Evolutionary conservation across 1,140 invertebrate genomes (phyloP), one percentile per base, ranked within the genome.

Genomic region (Temnothorax nylanderi): DNA sequence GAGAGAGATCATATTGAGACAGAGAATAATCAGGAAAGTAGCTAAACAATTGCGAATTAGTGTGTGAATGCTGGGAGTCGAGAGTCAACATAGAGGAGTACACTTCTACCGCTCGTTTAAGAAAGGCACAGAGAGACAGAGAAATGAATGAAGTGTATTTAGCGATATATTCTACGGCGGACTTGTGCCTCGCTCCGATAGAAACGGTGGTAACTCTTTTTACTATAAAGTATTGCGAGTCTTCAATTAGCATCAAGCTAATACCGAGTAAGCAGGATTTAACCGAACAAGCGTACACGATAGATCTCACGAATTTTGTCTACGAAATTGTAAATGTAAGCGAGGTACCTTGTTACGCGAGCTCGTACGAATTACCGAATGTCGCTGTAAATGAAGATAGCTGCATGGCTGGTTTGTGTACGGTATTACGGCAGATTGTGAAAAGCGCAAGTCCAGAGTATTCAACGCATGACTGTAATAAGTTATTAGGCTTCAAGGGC

Each of bases 401-500:
- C n/a, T 96, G 96, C 65, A 96, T 97, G 62, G 97, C 97, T 18
- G 97, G 97, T 10, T 93, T 97, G 8, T 97, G 97, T 93, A 96
- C 96, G 2, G 97, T 97, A 21, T 95, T 97, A 64, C 95, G 97
- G 8, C 96, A 97, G 90, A 96, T 98, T 5, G 95, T 97, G 56
- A 96, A 96, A 92, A 93, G 91, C 69, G 90, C 77, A 4, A 26
- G 76, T 1, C 0, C 75, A 3, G 37, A 89, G n/a, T 10, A 76
- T 58, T 91, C 91, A 6, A 34, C 72, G 1, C 92, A 95, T 76
- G 93, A 96, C 67, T 95, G 96, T 21, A 95, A 96, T 32, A 94
- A 95, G 21, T 94, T 98, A 44, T 93, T 98, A 21, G 98, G 98
- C 3, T 98, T 98, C 91, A 96, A 98, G 84, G 96, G 96, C 67